Evolutionary conservation across 64 coral and sea anemone species (phyloP).

Genomic region (Trachythela sp.): DNA sequence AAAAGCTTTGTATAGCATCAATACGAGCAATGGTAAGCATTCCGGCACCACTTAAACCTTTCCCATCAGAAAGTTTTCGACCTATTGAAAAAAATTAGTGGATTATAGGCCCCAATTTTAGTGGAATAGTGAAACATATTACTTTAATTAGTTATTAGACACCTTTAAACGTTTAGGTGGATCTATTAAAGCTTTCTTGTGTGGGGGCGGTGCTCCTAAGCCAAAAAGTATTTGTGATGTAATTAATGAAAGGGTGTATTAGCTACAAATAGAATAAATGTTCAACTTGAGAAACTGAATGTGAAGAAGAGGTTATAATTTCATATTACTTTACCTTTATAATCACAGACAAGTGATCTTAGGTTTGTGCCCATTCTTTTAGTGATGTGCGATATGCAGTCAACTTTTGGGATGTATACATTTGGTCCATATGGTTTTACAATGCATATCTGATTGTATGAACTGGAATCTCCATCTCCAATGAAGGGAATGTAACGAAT

Average conservation of each 20-base stretch:
- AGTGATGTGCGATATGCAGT: conserved; percentile 36
- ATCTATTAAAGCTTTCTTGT: no score
- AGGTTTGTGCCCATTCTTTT: conserved; percentile 55
- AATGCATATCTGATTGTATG: conserved; percentile 34
- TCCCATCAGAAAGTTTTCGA: conserved; percentile 30
- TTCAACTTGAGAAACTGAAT: no score
- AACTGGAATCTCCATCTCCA: conserved; percentile 38
- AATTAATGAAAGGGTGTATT: no score
- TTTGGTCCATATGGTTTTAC: conserved; percentile 32
- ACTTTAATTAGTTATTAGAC: no score
- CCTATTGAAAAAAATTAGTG: background rate
- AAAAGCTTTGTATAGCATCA: conserved; percentile 35
- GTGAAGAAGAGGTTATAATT: background rate
- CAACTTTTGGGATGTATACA: conserved; percentile 34
- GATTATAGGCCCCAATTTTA: no score
- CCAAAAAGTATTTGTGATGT: no score
- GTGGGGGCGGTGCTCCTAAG: no score
- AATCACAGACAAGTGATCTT: conserved; percentile 18
- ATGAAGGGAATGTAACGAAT: conserved; percentile 36
- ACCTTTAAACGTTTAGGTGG: no score
- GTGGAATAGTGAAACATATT: no score
- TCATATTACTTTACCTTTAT: conserved; percentile 8
- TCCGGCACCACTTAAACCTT: conserved; percentile 28
- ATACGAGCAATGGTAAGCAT: conserved; percentile 10
- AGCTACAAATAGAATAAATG: no score